Percentiles rank a stretch among this genome's conserved stretches.
Conservation (phyloP, 2,888 invertebrate species). For the Apantesis nais region DNA sequence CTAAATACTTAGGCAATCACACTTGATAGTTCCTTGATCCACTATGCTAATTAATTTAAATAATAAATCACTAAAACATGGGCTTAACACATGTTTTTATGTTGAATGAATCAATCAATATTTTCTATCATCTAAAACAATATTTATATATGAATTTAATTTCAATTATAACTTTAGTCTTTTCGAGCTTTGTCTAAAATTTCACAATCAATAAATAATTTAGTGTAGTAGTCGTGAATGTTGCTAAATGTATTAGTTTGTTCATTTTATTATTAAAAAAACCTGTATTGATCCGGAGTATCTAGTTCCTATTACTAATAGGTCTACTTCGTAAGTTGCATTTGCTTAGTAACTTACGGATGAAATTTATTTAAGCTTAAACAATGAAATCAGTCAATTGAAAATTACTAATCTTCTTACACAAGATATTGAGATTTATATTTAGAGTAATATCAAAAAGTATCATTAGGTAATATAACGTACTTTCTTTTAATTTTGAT, state of each 20-base stretch:
- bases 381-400: background rate
- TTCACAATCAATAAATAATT: background rate
- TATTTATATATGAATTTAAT: too few species aligned
- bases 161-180: background rate
- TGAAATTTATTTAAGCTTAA: background rate
- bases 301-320: background rate
- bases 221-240: too few species aligned
- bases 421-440: background rate
- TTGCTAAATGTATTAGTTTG: too few species aligned
- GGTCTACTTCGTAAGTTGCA: background rate
- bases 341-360: background rate
- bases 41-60: conserved; percentile 12
- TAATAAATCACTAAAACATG: background rate
- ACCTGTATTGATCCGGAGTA: conserved; percentile 6
- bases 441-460: background rate
- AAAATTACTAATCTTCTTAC: background rate
- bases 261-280: conserved; percentile 2
- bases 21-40: conserved; percentile 11
- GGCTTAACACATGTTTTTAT: background rate
- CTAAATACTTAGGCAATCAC: conserved; percentile 15
- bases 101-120: too few species aligned
- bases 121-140: too few species aligned
- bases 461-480: background rate
- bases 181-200: background rate
- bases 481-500: background rate